A percentile compares a stretch with the other conserved stretches of the same genome.
phyloP scores from a whole-genome alignment of 2,113 vertebrate genomes.

The Onychostruthus taczanowskii region DNA sequence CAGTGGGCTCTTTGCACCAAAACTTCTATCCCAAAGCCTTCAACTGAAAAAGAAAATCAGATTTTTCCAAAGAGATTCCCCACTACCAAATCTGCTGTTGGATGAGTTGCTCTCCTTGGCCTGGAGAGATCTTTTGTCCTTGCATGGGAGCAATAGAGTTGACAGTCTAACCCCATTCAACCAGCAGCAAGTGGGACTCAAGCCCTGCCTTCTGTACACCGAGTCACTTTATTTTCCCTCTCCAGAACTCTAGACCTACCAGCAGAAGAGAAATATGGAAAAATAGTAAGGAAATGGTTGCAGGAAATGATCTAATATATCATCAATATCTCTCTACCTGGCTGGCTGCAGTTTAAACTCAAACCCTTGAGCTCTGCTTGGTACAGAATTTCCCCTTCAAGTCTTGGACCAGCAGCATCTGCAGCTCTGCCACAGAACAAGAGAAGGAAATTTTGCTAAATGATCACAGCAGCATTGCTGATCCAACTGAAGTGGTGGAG shows the following conservation, averaged over 20 bases:
- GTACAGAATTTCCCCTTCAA: neutral
- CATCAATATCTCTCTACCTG: neutral
- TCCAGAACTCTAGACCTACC: neutral
- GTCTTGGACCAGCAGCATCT: neutral
- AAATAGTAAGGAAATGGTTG: neutral
- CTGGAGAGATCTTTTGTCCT: neutral
- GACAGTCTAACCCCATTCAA: neutral
- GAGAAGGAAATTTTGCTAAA: neutral
- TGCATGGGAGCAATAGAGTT: neutral
- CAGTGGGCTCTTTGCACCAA: neutral
- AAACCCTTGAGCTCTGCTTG: neutral
- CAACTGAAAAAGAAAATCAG: neutral
- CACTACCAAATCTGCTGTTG: neutral
- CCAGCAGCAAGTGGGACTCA: neutral
- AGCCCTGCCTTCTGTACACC: neutral
- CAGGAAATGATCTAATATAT: neutral
- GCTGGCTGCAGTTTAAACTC: neutral
- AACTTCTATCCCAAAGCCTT: neutral
- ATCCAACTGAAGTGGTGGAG: constrained; percentile 10
- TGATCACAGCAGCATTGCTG: neutral
- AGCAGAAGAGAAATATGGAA: neutral
- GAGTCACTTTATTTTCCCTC: neutral
- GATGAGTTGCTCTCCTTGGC: neutral
- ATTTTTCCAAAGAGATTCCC: neutral
- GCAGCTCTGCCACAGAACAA: neutral